Conservation (phyloP, 2,113 vertebrate species). For the Gallinago paraguaiae region DNA sequence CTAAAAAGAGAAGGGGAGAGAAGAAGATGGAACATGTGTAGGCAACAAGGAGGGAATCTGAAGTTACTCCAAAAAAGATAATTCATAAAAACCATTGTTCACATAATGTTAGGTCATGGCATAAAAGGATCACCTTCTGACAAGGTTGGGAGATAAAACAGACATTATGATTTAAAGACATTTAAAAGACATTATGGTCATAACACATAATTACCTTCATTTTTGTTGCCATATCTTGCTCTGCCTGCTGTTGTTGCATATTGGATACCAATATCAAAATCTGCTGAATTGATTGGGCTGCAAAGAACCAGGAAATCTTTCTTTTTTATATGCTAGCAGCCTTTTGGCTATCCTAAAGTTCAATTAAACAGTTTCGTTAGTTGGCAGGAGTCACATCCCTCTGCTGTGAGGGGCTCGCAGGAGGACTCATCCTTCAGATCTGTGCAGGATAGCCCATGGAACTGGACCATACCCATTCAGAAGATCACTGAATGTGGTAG, state of each 20-base stretch:
- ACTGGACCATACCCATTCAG: accelerated
- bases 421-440: neutral
- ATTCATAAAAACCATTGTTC: neutral
- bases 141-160: neutral
- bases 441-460: neutral
- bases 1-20: neutral
- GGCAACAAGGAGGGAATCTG: neutral
- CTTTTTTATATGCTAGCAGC: neutral
- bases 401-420: neutral
- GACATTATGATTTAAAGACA: neutral
- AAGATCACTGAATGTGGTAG: neutral
- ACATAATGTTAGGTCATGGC: neutral
- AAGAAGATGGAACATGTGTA: neutral
- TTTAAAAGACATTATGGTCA: neutral
- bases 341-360: neutral
- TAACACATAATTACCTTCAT: neutral
- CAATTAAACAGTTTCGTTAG: neutral
- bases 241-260: neutral
- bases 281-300: neutral
- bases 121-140: neutral
- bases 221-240: neutral
- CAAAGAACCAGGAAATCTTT: neutral
- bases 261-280: neutral
- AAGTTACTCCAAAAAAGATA: neutral
- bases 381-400: neutral